Base-by-base conservation (phyloP, 1,140 invertebrate genomes). In the Polyergus mexicanus region DNA sequence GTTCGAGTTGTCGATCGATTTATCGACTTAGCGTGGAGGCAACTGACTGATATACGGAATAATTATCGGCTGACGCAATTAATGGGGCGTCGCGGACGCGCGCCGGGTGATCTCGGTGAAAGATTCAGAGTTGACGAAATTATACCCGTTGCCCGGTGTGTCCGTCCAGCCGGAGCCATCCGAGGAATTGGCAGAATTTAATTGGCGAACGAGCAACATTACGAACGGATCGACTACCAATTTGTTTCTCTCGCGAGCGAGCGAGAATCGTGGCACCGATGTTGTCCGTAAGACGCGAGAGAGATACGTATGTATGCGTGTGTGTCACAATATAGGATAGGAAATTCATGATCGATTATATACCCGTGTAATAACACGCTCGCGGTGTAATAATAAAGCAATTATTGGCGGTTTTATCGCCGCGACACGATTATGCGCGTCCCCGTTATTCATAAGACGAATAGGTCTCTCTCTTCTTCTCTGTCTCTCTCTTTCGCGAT, bases 171-270 rank as follows among this genome's bases (percentile, higher is more conserved):
- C 28, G 62, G 72, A 51, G 28, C 86, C 56, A 88, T 16, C 66
- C 75, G 28, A 74, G 75, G 58, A 80, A 88, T 88, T 86, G 86
- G 60, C 72, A 58, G 62, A 77, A n/a, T 81, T 86, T 89, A 88
- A 89, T 89, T 89, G 71, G 60, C 75, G 38, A 54, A 84, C 22
- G 47, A 44, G 51, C 56, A 86, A 60, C 51, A 22, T 44, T n/a
- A 54, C 13, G 58, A 60, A 63, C 72, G 56, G 28, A 71, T 60
- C 51, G 68, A 63, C 44, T 65, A 51, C 47, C 60, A 84, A 84
- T 75, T 71, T 72, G 16, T 84, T 76, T 69, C 56, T 71, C 41
- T 63, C 47, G 63, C 25, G 62, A 54, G 44, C n/a, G 28, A 6
- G 28, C 38, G 62, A 54, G 44, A 56, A 38, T 58, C 44, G 51